Conservation (phyloP, 2,888 invertebrate genomes). For the Cremastinae sp. region DNA sequence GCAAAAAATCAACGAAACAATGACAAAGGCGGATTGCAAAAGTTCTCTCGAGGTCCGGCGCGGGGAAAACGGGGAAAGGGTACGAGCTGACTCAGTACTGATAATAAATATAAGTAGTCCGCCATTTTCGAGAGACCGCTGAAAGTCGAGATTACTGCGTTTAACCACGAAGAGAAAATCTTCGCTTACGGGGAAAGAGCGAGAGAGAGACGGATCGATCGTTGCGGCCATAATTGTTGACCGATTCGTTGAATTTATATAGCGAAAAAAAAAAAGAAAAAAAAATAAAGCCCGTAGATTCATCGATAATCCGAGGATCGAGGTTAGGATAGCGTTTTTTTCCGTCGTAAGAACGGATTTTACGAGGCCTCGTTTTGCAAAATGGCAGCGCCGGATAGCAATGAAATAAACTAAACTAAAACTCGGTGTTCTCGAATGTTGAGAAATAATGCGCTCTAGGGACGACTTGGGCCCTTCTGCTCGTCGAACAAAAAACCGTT, state of each 20-base stretch:
- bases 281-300: constrained; percentile 1
- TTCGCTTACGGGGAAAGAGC: background rate
- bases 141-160: constrained; percentile 15
- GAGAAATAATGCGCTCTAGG: too few relatives aligned
- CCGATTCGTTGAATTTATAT: constrained; percentile 27
- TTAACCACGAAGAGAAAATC: too few relatives aligned
- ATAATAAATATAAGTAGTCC: constrained; percentile 64
- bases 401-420: too few relatives aligned
- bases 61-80: background rate
- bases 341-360: constrained; percentile 19
- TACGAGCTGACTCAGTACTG: constrained; percentile 65
- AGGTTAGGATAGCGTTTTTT: constrained; percentile 17
- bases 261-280: constrained; percentile 7
- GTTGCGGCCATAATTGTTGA: constrained; percentile 12
- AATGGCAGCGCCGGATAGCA: background rate
- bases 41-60: constrained; percentile 35
- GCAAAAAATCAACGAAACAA: constrained; percentile 57
- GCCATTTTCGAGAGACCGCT: constrained; percentile 31
- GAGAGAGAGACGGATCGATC: background rate
- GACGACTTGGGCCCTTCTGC: too few relatives aligned
- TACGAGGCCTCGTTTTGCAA: constrained; percentile 16
- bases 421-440: too few relatives aligned
- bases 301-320: constrained; percentile 23
- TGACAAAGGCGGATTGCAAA: constrained; percentile 66
- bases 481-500: too few relatives aligned